phyloP scores from a whole-genome alignment of 1,140 invertebrate genomes.

The Drosophila grimshawi region DNA sequence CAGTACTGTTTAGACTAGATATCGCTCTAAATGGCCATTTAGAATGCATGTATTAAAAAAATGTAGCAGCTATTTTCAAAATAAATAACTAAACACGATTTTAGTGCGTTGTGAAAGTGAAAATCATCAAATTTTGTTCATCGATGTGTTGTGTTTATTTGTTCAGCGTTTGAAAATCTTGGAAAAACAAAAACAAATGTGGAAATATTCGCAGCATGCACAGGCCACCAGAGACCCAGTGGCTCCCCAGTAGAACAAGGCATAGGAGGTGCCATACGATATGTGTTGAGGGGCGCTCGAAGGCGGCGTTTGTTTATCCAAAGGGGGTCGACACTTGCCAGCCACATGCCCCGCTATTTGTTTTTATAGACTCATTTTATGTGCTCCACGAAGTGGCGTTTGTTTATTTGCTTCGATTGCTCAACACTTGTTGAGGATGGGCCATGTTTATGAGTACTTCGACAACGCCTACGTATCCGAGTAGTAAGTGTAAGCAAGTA shows the following conservation, averaged over 20 bases:
- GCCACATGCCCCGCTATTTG: conserved; percentile 66
- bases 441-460: conserved; percentile 40
- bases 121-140: conserved; percentile 39
- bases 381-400: conserved; percentile 47
- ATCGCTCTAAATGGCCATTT: neutral
- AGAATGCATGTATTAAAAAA: conserved; percentile 15
- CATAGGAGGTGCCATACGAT: conserved; percentile 63
- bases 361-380: conserved; percentile 83
- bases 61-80: conserved; percentile 42
- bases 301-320: conserved; percentile 75
- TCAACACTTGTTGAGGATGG: conserved; percentile 63
- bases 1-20: neutral
- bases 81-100: conserved; percentile 43
- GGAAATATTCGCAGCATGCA: conserved; percentile 75
- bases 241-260: conserved; percentile 30
- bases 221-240: conserved; percentile 29
- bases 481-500: neutral
- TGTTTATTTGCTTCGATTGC: conserved; percentile 77
- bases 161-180: conserved; percentile 51
- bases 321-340: conserved; percentile 72
- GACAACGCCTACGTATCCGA: conserved; percentile 25
- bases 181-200: conserved; percentile 58
- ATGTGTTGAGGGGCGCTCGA: conserved; percentile 42
- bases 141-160: conserved; percentile 51
- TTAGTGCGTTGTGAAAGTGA: conserved; percentile 26